These are phyloP conservation scores for Pedetes capensis DNA, from an alignment of 2,113 vertebrate genomes.

Conservation along the genomic window DNA sequence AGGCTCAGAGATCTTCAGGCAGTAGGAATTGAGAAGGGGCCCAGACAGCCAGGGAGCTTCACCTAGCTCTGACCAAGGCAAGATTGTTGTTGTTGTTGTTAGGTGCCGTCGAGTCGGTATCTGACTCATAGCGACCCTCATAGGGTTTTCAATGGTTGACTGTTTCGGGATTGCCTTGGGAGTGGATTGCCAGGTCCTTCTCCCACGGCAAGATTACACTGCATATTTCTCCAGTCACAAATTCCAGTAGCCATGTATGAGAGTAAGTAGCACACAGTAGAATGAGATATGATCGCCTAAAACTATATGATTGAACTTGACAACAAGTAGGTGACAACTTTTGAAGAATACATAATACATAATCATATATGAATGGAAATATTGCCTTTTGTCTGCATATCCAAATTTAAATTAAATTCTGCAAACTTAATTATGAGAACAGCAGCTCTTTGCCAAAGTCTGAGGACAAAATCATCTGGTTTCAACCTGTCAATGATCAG, in stretches of 20 bases:
- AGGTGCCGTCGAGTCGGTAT: no score
- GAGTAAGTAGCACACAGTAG: not conserved
- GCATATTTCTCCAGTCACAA: not conserved
- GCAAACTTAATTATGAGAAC: not conserved
- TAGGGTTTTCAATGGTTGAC: no score
- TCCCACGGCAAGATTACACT: not conserved
- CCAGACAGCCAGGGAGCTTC: not conserved
- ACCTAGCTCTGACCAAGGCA: not conserved
- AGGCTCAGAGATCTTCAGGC: not conserved
- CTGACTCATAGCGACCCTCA: no score
- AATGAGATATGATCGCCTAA: not conserved
- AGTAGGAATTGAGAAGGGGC: not conserved
- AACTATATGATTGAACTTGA: not conserved
- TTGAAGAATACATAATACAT: not conserved
- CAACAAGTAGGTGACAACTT: not conserved
- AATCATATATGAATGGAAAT: not conserved
- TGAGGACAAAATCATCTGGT: not conserved
- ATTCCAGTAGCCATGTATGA: not conserved
- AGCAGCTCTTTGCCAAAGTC: not conserved
- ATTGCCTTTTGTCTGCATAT: not conserved
- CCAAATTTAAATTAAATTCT: not conserved
- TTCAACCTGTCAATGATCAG: not conserved
- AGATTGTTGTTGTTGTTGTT: no score
- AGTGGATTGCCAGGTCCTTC: no score
- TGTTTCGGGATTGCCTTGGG: no score